A percentile compares a stretch with the other conserved stretches of the same genome.
Evolutionary conservation across 2,888 invertebrate species (phyloP).

Genomic region (Clepsis dumicolana): DNA sequence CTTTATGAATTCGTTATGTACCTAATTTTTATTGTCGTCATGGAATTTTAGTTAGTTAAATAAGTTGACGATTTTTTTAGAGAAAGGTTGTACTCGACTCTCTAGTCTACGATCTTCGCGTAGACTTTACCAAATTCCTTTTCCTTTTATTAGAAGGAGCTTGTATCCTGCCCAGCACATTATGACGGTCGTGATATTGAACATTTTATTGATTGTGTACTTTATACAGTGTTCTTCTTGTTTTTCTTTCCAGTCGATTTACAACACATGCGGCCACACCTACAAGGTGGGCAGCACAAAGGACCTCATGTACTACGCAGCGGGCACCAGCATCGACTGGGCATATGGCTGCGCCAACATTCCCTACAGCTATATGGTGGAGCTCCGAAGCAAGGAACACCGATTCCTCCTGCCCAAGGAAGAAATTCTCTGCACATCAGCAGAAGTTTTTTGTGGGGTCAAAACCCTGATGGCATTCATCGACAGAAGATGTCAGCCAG

Average conservation of each 20-base stretch:
- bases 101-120: no score
- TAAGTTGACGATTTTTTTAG: no score
- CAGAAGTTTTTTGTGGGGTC: constrained; percentile 66
- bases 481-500: constrained; percentile 54
- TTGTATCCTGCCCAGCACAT: no score
- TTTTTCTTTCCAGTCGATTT: constrained; percentile 65
- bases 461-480: constrained; percentile 69
- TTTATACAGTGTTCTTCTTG: not conserved
- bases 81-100: no score
- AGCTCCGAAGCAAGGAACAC: constrained; percentile 71
- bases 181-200: no score
- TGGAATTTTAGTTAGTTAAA: no score
- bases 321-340: constrained; percentile 78
- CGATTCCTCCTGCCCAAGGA: constrained; percentile 75
- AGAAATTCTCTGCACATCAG: constrained; percentile 66
- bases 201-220: no score
- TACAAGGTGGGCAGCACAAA: constrained; percentile 81
- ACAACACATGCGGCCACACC: constrained; percentile 64
- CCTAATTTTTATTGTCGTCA: no score
- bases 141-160: no score
- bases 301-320: constrained; percentile 79
- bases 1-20: no score
- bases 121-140: no score
- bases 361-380: constrained; percentile 77
- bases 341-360: constrained; percentile 72